phyloP scores from a whole-genome alignment of 2,797 vertebrate species.

The Crenuchus spilurus region DNA sequence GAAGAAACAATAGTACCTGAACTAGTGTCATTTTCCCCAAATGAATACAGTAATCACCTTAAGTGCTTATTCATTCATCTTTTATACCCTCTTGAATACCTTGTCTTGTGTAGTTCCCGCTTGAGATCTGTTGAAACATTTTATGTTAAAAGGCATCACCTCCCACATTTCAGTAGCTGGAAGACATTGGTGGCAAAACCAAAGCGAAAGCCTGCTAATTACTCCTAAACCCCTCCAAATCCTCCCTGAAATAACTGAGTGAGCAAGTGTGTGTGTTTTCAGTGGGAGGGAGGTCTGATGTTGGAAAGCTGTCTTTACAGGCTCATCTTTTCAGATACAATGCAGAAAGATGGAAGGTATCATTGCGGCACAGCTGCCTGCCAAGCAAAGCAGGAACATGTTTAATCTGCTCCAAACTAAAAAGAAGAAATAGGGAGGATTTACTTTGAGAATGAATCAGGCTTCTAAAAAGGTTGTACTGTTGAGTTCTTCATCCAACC shows the following conservation, averaged over 20 bases:
- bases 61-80: constrained; percentile 14
- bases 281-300: constrained; percentile 53
- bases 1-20: too few species aligned
- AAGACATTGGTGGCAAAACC: constrained; percentile 51
- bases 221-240: constrained; percentile 67
- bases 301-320: constrained; percentile 66
- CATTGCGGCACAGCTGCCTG: constrained; percentile 59
- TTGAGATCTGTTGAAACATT: constrained; percentile 43
- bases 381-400: constrained; percentile 55
- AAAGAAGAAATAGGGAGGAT: constrained; percentile 29
- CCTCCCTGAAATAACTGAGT: constrained; percentile 56
- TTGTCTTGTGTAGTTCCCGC: constrained; percentile 33
- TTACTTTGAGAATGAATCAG: constrained; percentile 44
- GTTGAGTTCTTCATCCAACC: background rate
- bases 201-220: constrained; percentile 60
- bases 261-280: constrained; percentile 15
- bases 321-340: constrained; percentile 59
- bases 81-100: constrained; percentile 33
- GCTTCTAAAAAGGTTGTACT: constrained; percentile 13
- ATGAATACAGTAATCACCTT: constrained; percentile 35
- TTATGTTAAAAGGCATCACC: constrained; percentile 55
- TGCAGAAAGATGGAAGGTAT: constrained; percentile 60
- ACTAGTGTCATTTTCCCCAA: too few species aligned
- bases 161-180: constrained; percentile 53
- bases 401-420: constrained; percentile 45